phyloP scores from a whole-genome alignment of 2,113 vertebrate species.

The Epinephelus moara region DNA sequence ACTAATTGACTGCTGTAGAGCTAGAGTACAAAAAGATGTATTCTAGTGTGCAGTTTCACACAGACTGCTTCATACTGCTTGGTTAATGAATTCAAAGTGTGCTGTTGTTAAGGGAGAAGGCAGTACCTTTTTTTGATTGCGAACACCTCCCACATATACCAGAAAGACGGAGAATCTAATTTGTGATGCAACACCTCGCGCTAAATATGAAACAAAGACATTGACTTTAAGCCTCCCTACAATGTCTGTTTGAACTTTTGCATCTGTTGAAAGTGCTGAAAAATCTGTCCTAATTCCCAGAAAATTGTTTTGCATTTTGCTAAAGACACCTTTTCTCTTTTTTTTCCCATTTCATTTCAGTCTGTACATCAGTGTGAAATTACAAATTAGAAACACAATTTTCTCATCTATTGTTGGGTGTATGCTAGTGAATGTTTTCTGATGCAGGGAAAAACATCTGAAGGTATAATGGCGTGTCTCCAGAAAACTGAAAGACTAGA shows the following conservation, averaged over 20 bases:
- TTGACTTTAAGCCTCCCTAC: background rate
- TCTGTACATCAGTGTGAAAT: conserved; percentile 18
- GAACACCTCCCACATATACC: conserved; percentile 27
- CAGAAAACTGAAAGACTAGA: background rate
- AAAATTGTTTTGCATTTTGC: background rate
- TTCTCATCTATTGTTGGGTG: background rate
- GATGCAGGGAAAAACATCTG: background rate
- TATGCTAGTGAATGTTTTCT: background rate
- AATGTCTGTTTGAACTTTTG: conserved; percentile 19
- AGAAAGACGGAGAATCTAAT: conserved; percentile 1
- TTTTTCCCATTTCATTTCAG: conserved; percentile 1
- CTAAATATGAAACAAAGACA: conserved; percentile 9
- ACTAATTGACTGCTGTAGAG: background rate
- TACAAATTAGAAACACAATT: background rate
- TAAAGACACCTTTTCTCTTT: conserved; percentile 3
- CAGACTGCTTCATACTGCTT: background rate
- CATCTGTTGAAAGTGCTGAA: background rate
- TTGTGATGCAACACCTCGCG: background rate
- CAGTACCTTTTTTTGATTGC: background rate
- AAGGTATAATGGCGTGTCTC: background rate
- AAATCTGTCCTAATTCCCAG: background rate
- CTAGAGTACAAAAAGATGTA: background rate
- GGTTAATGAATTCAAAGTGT: background rate
- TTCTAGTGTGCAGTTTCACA: background rate
- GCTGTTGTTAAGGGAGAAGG: background rate